These are phyloP conservation scores for Liolophura sinensis DNA, from an alignment of 1,140 invertebrate species.

Conservation along the genomic window DNA sequence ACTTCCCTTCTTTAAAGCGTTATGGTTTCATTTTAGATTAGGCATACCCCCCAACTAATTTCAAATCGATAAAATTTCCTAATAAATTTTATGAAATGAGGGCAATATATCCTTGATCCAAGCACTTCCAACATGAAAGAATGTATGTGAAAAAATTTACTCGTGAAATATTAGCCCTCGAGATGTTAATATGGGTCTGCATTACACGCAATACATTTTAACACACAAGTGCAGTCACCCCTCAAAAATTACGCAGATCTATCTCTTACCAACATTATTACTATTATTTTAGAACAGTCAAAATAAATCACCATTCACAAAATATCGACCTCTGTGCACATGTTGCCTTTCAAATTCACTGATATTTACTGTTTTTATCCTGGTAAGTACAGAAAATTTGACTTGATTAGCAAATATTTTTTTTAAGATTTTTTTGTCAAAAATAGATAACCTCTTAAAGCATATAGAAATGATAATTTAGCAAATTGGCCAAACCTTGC, in stretches of 20 bases:
- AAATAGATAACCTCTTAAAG: neutral
- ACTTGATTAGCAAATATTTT: neutral
- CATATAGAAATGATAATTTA: neutral
- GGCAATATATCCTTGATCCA: neutral
- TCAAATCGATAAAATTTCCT: slow-evolving; percentile 11
- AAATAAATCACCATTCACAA: neutral
- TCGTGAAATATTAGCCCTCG: neutral
- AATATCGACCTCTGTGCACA: neutral
- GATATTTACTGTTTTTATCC: too few species aligned
- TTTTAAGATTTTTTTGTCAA: neutral
- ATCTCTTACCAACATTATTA: too few species aligned
- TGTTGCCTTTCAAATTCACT: neutral
- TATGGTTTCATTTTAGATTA: slow-evolving; percentile 4
- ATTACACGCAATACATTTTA: too few species aligned
- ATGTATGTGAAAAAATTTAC: neutral
- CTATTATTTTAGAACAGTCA: too few species aligned
- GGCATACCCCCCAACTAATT: slow-evolving; percentile 4
- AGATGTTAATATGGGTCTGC: too few species aligned
- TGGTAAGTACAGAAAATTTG: neutral
- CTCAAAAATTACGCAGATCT: too few species aligned
- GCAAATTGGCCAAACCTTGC: slow-evolving; percentile 42
- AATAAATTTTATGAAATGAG: neutral
- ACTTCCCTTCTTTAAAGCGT: slow-evolving; percentile 4
- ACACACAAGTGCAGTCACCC: too few species aligned
- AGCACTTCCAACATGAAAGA: neutral